These are phyloP conservation scores for Mormyrus proboscirostris DNA, from an alignment of 2,797 vertebrate species.

Conservation along the genomic window DNA sequence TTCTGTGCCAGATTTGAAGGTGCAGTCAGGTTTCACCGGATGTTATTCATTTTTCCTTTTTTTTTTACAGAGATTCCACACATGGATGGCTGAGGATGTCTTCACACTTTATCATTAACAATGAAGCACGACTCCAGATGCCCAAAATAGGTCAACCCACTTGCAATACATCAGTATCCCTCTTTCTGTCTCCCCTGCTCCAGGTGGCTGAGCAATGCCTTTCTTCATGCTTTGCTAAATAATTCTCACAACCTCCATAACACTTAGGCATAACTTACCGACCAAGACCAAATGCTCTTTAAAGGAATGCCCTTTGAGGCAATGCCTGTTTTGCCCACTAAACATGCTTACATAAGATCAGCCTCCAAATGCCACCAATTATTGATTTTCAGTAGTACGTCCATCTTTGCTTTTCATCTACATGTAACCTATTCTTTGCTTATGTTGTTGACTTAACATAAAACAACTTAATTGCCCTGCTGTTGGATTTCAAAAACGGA, in stretches of 20 bases:
- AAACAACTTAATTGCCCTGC: not conserved
- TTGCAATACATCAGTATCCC: slow-evolving; percentile 28
- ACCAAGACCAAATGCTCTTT: not conserved
- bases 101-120: slow-evolving; percentile 41
- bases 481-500: not conserved
- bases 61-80: slow-evolving; percentile 17
- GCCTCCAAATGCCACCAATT: not conserved
- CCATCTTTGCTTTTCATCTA: not conserved
- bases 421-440: not conserved
- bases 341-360: not conserved
- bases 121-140: slow-evolving; percentile 41
- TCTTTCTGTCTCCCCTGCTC: not conserved
- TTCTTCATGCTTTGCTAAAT: slow-evolving; percentile 5
- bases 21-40: slow-evolving; percentile 28
- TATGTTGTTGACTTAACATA: not conserved
- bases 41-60: slow-evolving; percentile 23
- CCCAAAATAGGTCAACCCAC: slow-evolving; percentile 29
- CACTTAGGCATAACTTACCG: not conserved
- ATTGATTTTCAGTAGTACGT: not conserved
- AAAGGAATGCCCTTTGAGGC: not conserved
- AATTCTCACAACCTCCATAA: not conserved
- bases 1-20: not conserved
- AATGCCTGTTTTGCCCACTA: not conserved
- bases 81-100: slow-evolving; percentile 17
- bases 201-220: slow-evolving; percentile 1